Evolutionary conservation across 2,797 vertebrate species (phyloP).

Genomic region (Peromyscus attwateri): DNA sequence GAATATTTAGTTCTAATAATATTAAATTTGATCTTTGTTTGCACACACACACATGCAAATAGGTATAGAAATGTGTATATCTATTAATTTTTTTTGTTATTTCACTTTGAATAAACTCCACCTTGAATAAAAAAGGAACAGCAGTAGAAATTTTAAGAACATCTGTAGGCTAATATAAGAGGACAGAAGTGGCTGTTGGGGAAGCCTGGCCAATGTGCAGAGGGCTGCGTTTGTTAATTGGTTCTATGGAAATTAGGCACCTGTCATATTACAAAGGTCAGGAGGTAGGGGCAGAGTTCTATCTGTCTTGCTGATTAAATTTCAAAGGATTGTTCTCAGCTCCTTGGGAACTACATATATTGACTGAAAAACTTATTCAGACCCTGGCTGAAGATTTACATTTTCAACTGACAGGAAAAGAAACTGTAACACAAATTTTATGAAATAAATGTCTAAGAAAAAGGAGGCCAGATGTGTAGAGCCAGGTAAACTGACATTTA

Average conservation of each 20-base stretch:
- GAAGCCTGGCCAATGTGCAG: not conserved
- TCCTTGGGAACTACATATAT: not conserved
- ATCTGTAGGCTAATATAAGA: not conserved
- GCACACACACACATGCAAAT: not conserved
- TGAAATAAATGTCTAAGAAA: conserved; percentile 38
- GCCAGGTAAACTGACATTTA: not conserved
- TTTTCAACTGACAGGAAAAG: not conserved
- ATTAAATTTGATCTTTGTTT: not conserved
- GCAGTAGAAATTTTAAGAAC: not conserved
- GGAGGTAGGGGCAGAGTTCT: not conserved
- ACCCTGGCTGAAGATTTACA: not conserved
- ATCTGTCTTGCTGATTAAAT: not conserved
- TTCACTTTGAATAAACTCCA: not conserved
- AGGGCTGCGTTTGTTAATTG: not conserved
- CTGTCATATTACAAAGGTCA: not conserved
- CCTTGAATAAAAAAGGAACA: not conserved
- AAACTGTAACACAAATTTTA: conserved; percentile 16
- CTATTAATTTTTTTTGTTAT: not conserved
- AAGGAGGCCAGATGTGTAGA: not conserved
- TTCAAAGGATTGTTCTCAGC: not conserved
- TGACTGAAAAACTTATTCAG: not conserved
- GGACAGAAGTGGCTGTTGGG: not conserved
- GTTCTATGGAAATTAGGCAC: not conserved
- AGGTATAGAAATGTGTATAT: not conserved
- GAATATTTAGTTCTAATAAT: not conserved